Evolutionary conservation across 2,797 vertebrate genomes (phyloP).

Genomic region (Pagetopsis macropterus): DNA sequence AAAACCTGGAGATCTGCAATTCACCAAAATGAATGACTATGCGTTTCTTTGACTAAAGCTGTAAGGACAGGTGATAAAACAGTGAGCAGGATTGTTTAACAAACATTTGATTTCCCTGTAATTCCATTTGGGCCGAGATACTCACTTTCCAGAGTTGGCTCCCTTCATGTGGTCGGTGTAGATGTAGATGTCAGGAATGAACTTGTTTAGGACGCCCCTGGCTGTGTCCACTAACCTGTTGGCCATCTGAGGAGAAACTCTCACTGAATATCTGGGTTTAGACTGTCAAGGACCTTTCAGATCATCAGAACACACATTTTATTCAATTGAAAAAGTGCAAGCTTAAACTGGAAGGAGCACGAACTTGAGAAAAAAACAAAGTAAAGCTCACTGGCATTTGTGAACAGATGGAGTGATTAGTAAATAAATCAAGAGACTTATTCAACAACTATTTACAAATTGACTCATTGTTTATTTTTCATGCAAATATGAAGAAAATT

Average conservation of each 20-base stretch:
- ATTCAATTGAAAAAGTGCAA: not conserved
- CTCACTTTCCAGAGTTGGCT: conserved; percentile 93
- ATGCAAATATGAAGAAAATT: not conserved
- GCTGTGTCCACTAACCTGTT: conserved; percentile 96
- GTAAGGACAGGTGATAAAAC: not conserved
- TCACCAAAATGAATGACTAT: not conserved
- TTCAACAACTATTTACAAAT: not conserved
- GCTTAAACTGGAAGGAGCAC: not conserved
- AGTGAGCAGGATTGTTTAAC: not conserved
- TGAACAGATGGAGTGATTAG: not conserved
- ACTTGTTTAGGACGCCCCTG: conserved; percentile 91
- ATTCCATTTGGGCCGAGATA: conserved; percentile 25
- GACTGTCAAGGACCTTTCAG: conserved; percentile 61
- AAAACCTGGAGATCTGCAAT: conserved; percentile 93
- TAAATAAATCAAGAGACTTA: not conserved
- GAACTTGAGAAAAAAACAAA: not conserved
- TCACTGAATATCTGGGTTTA: conserved; percentile 87
- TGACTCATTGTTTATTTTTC: too few relatives aligned
- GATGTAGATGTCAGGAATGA: conserved; percentile 97
- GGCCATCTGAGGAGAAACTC: conserved; percentile 97
- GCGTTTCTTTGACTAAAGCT: not conserved
- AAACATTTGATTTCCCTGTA: not conserved
- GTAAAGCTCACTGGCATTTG: not conserved
- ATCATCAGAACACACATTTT: too few relatives aligned
- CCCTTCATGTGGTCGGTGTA: conserved; percentile 98